These are phyloP conservation scores for Diplodus sargus DNA, from an alignment of 2,797 vertebrate species.

Conservation along the genomic window DNA sequence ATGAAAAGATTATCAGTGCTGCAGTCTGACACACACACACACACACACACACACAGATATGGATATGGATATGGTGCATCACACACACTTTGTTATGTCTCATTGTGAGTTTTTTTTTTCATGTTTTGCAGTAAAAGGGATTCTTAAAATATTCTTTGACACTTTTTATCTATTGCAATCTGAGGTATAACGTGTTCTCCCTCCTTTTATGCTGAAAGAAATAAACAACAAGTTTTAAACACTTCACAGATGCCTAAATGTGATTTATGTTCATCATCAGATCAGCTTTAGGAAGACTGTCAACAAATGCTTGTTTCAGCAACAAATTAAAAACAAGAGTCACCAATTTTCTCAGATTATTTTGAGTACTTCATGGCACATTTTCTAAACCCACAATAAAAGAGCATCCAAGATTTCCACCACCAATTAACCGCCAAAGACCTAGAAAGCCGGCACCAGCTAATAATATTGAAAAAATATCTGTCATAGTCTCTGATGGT, in stretches of 20 bases:
- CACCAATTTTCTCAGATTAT: not conserved
- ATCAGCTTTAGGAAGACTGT: not conserved
- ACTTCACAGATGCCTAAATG: not conserved
- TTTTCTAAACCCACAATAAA: no score
- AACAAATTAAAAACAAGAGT: not conserved
- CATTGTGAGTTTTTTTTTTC: not conserved
- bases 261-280: not conserved
- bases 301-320: not conserved
- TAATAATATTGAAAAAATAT: no score
- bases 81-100: constrained; percentile 5
- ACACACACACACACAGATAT: not conserved
- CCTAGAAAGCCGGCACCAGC: no score
- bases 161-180: not conserved
- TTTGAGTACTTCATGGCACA: not conserved
- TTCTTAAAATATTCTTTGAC: not conserved
- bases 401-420: no score
- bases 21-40: constrained; percentile 32
- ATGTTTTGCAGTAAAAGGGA: not conserved
- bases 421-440: no score
- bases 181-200: not conserved
- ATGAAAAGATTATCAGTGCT: constrained; percentile 28
- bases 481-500: no score
- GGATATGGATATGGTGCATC: not conserved
- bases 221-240: not conserved
- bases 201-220: not conserved